Evolutionary conservation across 2,113 vertebrate genomes (phyloP), one percentile per base, ranked within the genome.

Genomic region (Bombycilla garrulus): DNA sequence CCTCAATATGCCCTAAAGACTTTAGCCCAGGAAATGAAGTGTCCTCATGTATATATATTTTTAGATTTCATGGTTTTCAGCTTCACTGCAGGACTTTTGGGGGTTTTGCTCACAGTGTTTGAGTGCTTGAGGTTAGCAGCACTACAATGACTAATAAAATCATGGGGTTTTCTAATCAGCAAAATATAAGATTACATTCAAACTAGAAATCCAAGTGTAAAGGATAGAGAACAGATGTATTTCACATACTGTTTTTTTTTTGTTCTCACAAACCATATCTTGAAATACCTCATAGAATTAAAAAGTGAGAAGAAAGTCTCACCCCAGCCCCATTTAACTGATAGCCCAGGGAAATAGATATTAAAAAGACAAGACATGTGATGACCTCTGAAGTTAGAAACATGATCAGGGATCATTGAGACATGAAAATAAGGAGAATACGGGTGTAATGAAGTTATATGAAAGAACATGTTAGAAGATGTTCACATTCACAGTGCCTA

Each of bases 11-110:
- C 86, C 82, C 92, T 83, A 62, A 70, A 92, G 56, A 42, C 35
- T 93, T 96, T 92, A 96, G 81, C 88, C 91, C 67, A 94, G 95
- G 94, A 96, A 96, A 95, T 92, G 79, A 92, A 96, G 60, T 51
- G 64, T 90, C 86, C 86, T 86, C 54, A 16, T 83, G 88, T 40
- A 48, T 79, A n/a, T 93, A n/a, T 94, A 93, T 94, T 95, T 96
- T 94, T 93, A 94, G 82, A 86, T 88, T 92, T 93, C 33, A 66
- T 71, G 65, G 33, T 45, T 95, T 95, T 84, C 61, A 95, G 14
- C 56, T 71, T 84, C 66, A 60, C 29, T 2, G 17, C 47, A 74
- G 31, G 76, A 84, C 36, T 88, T 93, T 50, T 42, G 51, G 84
- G 84, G 51, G 44, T 86, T 91, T 94, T 73, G 71, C 33, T 94